Evolutionary conservation across 2,113 vertebrate species (phyloP).

Genomic region (Catharus fuscescens): DNA sequence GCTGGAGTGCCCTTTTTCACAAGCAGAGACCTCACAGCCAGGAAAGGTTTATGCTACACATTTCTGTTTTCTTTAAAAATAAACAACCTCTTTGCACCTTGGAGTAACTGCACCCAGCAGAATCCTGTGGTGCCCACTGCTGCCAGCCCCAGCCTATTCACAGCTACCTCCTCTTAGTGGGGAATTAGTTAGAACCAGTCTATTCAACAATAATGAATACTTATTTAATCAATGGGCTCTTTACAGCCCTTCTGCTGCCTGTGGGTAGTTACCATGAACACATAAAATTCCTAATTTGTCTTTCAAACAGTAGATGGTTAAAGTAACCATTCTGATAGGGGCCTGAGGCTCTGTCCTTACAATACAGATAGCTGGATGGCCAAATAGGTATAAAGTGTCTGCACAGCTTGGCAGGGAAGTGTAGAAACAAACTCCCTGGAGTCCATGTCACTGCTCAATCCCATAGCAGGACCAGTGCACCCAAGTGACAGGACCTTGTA

Average conservation of each 20-base stretch:
- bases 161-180: background rate
- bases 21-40: background rate
- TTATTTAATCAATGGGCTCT: slow-evolving; percentile 47
- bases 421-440: background rate
- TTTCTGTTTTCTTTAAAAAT: background rate
- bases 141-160: background rate
- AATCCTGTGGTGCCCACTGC: background rate
- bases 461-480: background rate
- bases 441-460: background rate
- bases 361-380: background rate
- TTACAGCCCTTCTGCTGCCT: slow-evolving; percentile 19
- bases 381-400: background rate
- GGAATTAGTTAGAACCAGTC: background rate
- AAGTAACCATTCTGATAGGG: background rate
- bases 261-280: slow-evolving; percentile 37
- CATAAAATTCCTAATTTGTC: slow-evolving; percentile 55
- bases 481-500: background rate
- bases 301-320: background rate
- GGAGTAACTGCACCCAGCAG: background rate
- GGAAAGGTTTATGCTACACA: background rate
- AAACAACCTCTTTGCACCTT: background rate
- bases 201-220: slow-evolving; percentile 47
- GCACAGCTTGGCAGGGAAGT: background rate
- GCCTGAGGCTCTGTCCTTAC: background rate
- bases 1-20: background rate